A percentile compares a stretch with the other conserved stretches of the same genome.
Evolutionary conservation across 2,797 vertebrate species (phyloP).

Genomic region (Megalops cyprinoides): DNA sequence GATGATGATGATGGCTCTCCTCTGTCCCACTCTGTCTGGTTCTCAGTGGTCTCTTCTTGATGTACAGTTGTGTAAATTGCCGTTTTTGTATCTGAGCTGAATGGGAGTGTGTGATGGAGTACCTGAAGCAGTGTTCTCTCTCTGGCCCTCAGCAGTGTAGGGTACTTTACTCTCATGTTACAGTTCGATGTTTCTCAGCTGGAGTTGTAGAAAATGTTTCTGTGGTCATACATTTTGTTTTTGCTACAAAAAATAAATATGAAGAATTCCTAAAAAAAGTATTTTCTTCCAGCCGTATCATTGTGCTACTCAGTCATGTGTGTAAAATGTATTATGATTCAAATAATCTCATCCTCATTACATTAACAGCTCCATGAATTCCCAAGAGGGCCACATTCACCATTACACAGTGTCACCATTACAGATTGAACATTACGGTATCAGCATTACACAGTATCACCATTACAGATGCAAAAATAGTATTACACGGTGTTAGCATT

Average conservation of each 20-base stretch:
- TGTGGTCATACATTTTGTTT: constrained; percentile 74
- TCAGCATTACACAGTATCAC: too few species aligned
- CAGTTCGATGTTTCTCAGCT: constrained; percentile 65
- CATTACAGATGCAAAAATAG: too few species aligned
- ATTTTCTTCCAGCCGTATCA: constrained; percentile 19
- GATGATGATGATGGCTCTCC: constrained; percentile 20
- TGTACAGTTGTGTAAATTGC: constrained; percentile 52
- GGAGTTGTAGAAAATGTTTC: constrained; percentile 71
- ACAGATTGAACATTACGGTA: too few species aligned
- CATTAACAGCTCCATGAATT: not conserved
- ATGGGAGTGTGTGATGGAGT: constrained; percentile 31
- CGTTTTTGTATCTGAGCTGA: constrained; percentile 50
- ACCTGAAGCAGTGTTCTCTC: constrained; percentile 40
- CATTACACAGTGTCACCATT: too few species aligned
- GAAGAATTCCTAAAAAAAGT: constrained; percentile 47
- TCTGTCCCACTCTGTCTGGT: constrained; percentile 22
- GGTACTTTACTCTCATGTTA: constrained; percentile 61
- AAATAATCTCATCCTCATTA: too few species aligned
- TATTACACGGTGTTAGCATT: too few species aligned
- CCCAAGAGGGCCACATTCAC: not conserved
- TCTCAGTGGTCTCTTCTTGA: constrained; percentile 38
- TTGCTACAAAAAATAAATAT: constrained; percentile 64
- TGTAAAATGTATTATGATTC: too few species aligned
- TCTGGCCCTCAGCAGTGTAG: constrained; percentile 30
- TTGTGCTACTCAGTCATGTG: not conserved